Evolutionary conservation across 2,113 vertebrate species (phyloP), one percentile per base, ranked within the genome.

Genomic region (Uria lomvia): DNA sequence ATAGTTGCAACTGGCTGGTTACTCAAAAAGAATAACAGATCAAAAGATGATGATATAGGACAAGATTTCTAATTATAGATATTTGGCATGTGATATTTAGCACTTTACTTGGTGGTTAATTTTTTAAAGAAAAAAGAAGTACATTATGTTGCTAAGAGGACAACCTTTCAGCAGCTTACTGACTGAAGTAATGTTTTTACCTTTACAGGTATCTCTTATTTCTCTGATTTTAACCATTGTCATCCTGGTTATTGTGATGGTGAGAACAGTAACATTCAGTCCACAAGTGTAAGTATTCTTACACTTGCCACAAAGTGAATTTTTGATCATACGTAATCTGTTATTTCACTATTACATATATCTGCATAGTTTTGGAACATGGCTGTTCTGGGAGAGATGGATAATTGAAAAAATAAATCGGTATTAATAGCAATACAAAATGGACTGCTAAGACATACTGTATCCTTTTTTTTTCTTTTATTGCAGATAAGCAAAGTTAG

Each of bases 221-320:
- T 99, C 99, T 65, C 98, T 99, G 94, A 88, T 99, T 95, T 98
- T 99, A 97, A 99, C 99, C 18, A 9, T 98, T 67, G 88, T 96
- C 92, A 99, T 99, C 95, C 95, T 99, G 97, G 86, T 98, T 84
- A 97, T 98, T 90, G 98, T 99, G 76, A 96, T 99, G 59, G 97
- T 98, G 96, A 98, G 98, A 96, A 96, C 98, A 89, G 97, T 98
- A 70, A 99, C 99, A 11, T 58, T 99, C 47, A 97, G 98, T 96
- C 97, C 97, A 36, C 96, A 99, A 94, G 98, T 99, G 99, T 99
- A 98, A 97, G 98, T 98, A 95, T 90, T 94, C 32, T 90, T 88
- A n/a, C 24, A 13, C 34, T 74, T 42, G 36, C 26, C 27, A 77
- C 30, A 75, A 59, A 80, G 15, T 59, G 24, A 58, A 63, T 40